A percentile compares a stretch with the other conserved stretches of the same genome.
Evolutionary conservation across 2,888 invertebrate species (phyloP).

Genomic region (Nasonovia ribisnigri): DNA sequence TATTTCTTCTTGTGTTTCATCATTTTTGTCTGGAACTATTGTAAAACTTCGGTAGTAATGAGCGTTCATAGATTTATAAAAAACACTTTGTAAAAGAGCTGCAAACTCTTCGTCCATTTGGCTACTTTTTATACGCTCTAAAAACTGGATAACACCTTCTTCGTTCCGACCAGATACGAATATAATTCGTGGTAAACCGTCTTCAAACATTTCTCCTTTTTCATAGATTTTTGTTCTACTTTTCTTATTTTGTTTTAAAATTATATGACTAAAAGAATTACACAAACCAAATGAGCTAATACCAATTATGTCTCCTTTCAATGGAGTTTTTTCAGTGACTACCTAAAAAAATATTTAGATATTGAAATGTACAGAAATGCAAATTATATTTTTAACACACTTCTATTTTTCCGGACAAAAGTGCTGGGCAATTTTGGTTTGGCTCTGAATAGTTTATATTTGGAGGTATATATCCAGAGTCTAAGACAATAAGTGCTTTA

Average conservation of each 20-base stretch:
- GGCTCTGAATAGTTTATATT: conserved; percentile 68
- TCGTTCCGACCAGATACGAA: conserved; percentile 67
- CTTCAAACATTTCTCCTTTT: conserved; percentile 67
- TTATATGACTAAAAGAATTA: conserved; percentile 61
- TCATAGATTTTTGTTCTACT: background rate
- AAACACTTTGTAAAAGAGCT: conserved; percentile 66
- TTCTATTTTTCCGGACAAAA: conserved; percentile 68
- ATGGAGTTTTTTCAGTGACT: conserved; percentile 68
- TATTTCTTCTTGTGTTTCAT: conserved; percentile 18
- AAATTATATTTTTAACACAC: conserved; percentile 65
- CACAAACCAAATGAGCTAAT: conserved; percentile 68
- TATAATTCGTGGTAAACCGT: conserved; percentile 66
- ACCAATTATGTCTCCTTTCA: conserved; percentile 73
- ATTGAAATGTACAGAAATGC: background rate
- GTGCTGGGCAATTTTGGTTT: conserved; percentile 67
- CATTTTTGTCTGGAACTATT: conserved; percentile 41
- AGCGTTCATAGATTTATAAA: conserved; percentile 56
- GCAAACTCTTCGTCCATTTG: conserved; percentile 66
- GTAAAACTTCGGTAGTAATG: conserved; percentile 64
- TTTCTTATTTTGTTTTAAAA: conserved; percentile 65
- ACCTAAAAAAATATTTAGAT: conserved; percentile 66
- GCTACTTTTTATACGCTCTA: conserved; percentile 6
- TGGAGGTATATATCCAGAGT: conserved; percentile 68
- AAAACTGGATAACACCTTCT: conserved; percentile 55
- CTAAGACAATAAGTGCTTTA: conserved; percentile 70